Percentiles rank a stretch among this genome's conserved stretches.
phyloP scores from a whole-genome alignment of 2,888 invertebrate genomes.

The Neocrepidodera transversa region DNA sequence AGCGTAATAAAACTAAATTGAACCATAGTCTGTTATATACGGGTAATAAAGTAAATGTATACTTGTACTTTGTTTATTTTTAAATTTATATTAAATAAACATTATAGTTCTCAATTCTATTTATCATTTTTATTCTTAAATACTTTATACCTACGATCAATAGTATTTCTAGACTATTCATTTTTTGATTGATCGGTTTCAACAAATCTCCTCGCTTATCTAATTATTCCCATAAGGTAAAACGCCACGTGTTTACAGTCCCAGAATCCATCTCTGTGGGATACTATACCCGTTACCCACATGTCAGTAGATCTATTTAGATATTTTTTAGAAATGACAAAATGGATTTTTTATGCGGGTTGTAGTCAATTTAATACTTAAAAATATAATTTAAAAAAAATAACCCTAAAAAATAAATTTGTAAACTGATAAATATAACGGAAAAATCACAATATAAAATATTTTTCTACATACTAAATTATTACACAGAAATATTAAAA shows the following conservation, averaged over 20 bases:
- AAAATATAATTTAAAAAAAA: too few species aligned
- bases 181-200: neutral
- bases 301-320: conserved; percentile 1
- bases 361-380: too few species aligned
- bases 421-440: too few species aligned
- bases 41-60: neutral
- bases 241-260: conserved; percentile 20
- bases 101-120: too few species aligned
- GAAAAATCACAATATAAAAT: too few species aligned
- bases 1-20: conserved; percentile 4
- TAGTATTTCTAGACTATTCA: neutral
- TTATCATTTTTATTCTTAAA: neutral
- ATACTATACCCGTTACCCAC: conserved; percentile 32
- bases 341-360: too few species aligned
- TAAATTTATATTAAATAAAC: neutral
- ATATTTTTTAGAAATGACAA: too few species aligned
- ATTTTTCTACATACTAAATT: too few species aligned
- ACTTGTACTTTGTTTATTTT: neutral
- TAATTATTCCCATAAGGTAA: too few species aligned
- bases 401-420: too few species aligned
- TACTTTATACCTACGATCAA: neutral
- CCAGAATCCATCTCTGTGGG: conserved; percentile 31
- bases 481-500: too few species aligned
- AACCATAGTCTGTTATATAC: conserved; percentile 1
- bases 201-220: neutral